Evolutionary conservation across 2,797 vertebrate species (phyloP).

Genomic region (Lophotriccus pileatus): DNA sequence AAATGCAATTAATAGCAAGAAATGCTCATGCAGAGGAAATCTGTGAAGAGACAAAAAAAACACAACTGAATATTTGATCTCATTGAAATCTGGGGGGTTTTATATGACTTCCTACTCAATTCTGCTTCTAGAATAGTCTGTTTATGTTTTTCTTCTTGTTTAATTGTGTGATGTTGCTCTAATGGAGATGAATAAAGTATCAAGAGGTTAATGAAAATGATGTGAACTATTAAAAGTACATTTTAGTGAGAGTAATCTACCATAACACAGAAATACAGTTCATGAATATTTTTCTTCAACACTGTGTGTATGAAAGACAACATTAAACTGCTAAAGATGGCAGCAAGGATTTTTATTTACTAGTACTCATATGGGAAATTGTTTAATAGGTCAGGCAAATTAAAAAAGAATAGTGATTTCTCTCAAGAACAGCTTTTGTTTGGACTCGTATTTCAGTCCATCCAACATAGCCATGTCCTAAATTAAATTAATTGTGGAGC

Average conservation of each 20-base stretch:
- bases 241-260: neutral
- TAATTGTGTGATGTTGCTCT: neutral
- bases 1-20: neutral
- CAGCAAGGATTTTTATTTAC: neutral
- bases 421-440: neutral
- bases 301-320: neutral
- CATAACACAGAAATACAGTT: neutral
- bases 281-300: neutral
- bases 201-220: slow-evolving; percentile 8
- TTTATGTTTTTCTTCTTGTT: neutral
- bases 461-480: fast-evolving
- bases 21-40: neutral
- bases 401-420: neutral
- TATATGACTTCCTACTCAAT: neutral
- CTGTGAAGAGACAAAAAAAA: neutral
- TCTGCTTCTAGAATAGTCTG: neutral
- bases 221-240: neutral
- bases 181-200: neutral
- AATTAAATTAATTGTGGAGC: neutral
- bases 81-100: neutral
- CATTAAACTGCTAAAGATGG: neutral
- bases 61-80: neutral
- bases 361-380: neutral
- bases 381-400: neutral
- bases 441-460: neutral